These are phyloP conservation scores for Orchestes rusci DNA, from an alignment of 2,888 invertebrate species.

Conservation along the genomic window DNA sequence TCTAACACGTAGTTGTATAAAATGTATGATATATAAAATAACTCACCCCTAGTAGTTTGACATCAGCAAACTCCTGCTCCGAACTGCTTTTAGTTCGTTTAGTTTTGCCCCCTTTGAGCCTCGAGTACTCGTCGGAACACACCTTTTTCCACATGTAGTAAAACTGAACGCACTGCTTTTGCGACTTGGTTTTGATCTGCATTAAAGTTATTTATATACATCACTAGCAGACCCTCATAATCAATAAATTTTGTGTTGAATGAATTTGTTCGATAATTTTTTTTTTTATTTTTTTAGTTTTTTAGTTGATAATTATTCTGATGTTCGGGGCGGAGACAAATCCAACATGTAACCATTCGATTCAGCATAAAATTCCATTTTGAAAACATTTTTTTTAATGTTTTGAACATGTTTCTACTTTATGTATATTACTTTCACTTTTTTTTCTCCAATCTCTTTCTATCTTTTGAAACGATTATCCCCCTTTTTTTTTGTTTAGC, in stretches of 20 bases:
- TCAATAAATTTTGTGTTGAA: not conserved
- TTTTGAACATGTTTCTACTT: too few relatives aligned
- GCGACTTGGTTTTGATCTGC: slow-evolving; percentile 74
- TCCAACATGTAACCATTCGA: too few relatives aligned
- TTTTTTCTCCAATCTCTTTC: too few relatives aligned
- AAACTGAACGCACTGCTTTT: slow-evolving; percentile 93
- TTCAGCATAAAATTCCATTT: too few relatives aligned
- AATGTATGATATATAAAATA: not conserved
- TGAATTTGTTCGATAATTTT: slow-evolving; percentile 1
- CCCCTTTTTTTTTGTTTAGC: too few relatives aligned
- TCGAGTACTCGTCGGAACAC: slow-evolving; percentile 63
- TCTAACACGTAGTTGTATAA: slow-evolving; percentile 29
- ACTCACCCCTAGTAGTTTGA: slow-evolving; percentile 42
- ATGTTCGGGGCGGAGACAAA: too few relatives aligned
- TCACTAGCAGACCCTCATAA: not conserved
- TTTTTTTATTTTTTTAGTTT: not conserved
- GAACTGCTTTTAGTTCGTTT: slow-evolving; percentile 36
- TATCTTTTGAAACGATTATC: too few relatives aligned
- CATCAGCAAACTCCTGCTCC: slow-evolving; percentile 42
- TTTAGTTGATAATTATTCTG: too few relatives aligned
- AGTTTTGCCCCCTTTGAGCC: slow-evolving; percentile 37
- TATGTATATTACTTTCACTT: too few relatives aligned
- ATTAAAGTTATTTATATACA: too few relatives aligned
- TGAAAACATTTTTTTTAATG: too few relatives aligned
- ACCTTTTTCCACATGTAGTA: slow-evolving; percentile 99